These are phyloP conservation scores for Drosophila dives DNA, from an alignment of 2,888 invertebrate genomes.

Conservation along the genomic window DNA sequence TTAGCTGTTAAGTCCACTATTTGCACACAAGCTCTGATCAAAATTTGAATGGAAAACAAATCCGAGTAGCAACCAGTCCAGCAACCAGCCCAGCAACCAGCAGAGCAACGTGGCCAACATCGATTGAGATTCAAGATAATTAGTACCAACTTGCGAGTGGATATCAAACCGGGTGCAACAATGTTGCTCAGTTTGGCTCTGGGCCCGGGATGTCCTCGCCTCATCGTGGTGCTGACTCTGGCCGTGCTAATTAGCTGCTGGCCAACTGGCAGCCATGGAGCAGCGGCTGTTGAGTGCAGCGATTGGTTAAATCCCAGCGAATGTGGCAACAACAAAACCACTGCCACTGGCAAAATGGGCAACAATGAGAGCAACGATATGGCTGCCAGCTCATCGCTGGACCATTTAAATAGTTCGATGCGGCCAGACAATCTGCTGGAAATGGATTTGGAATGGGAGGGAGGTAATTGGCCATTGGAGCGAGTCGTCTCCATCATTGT, in stretches of 20 bases:
- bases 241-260: conserved; percentile 55
- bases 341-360: conserved; percentile 20
- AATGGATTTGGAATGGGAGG: conserved; percentile 82
- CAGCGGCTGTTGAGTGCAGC: conserved; percentile 46
- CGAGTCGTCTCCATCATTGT: conserved; percentile 90
- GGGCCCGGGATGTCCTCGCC: conserved; percentile 19
- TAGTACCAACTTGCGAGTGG: conserved; percentile 30
- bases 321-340: conserved; percentile 53
- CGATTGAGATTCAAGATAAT: conserved; percentile 24
- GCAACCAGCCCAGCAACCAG: conserved; percentile 9
- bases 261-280: conserved; percentile 28
- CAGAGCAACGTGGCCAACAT: conserved; percentile 5
- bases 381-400: conserved; percentile 19
- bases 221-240: conserved; percentile 44
- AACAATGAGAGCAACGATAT: conserved; percentile 38
- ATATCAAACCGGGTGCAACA: conserved; percentile 45
- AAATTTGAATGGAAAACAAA: conserved; percentile 9
- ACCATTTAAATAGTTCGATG: conserved; percentile 48
- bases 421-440: conserved; percentile 78
- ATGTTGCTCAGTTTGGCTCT: conserved; percentile 20
- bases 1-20: conserved; percentile 31
- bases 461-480: conserved; percentile 87
- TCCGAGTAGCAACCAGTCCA: conserved; percentile 9
- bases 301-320: conserved; percentile 66
- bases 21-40: conserved; percentile 16